Evolutionary conservation across 2,888 invertebrate genomes (phyloP).

Genomic region (Andrena flavipes): DNA sequence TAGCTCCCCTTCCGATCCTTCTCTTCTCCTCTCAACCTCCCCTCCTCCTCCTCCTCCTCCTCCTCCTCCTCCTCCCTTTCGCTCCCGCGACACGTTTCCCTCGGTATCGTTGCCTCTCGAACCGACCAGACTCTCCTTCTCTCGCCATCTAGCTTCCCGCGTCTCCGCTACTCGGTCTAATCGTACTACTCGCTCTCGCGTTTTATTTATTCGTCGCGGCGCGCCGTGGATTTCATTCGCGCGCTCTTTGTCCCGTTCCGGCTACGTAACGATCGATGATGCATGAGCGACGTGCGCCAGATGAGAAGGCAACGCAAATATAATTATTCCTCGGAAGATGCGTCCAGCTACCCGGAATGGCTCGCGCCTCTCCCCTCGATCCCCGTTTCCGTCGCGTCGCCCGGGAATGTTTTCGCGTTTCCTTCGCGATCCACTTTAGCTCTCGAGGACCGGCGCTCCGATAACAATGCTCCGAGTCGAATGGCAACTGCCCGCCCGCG

Average conservation of each 20-base stretch:
- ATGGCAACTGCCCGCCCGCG: not conserved
- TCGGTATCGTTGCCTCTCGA: conserved; percentile 21
- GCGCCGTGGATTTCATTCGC: conserved; percentile 44
- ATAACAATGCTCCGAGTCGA: too few relatives aligned
- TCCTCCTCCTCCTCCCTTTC: conserved; percentile 13
- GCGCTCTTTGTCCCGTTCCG: conserved; percentile 36
- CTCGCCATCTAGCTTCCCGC: conserved; percentile 36
- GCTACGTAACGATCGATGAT: conserved; percentile 66
- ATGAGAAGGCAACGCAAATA: not conserved
- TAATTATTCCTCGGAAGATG: not conserved
- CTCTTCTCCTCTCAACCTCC: conserved; percentile 18
- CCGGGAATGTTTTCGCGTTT: not conserved
- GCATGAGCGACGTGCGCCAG: conserved; percentile 49
- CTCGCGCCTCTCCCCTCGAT: not conserved
- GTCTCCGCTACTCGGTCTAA: conserved; percentile 50
- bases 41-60: conserved; percentile 23
- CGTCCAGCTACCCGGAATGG: not conserved
- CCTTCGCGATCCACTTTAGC: not conserved
- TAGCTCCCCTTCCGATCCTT: conserved; percentile 20
- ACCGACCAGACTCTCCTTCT: conserved; percentile 7
- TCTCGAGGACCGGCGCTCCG: not conserved
- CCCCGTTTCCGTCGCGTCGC: not conserved
- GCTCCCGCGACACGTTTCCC: conserved; percentile 16
- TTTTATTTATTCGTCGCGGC: conserved; percentile 60
- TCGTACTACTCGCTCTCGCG: conserved; percentile 50